Evolutionary conservation across 2,888 invertebrate genomes (phyloP), one percentile per base, ranked within the genome.

Genomic region (Spicauda simplicius): DNA sequence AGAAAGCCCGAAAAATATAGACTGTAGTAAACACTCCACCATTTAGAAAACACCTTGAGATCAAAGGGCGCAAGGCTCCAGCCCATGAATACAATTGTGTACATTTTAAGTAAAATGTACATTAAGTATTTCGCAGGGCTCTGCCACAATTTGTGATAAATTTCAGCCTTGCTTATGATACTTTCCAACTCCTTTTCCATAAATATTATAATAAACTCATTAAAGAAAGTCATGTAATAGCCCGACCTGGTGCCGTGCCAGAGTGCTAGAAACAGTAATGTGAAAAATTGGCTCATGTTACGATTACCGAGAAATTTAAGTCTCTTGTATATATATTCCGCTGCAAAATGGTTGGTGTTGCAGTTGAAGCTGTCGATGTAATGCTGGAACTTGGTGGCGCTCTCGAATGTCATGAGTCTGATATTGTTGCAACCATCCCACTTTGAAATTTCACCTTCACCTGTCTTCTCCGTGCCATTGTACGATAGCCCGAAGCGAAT

Each of bases 171-270:
- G 19, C 83, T 80, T 0, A 96, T 76, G 8, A 95, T 93, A 0
- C 88, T 79, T 78, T 94, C 94, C 0, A 96, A 76, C 80, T 97
- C 97, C 88, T 96, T 97, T 80, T 99, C 98, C 81, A 97, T 95
- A 71, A 95, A 95, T 84, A 98, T 97, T 41, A 97, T 96, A 41
- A 97, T 88, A 82, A 98, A 99, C 83, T 99, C 99, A 86, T 98
- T 96, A 68, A 97, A 94, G 93, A 99, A 99, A 56, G 97, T 97
- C 79, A 97, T 93, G 83, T 98, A 99, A 82, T 99, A 99, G 0
- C 99, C 99, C 11, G 97, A 96, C 82, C 98, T 97, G 63, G 98
- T 95, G 12, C 99, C 99, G 87, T 99, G 99, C 99, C 99, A 99
- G 0, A 98, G 80, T 0, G 99, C 98, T 50, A 99, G 94, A 88